Evolutionary conservation across 23 tunicate genomes (phyloP), one percentile per base, ranked within the genome.

Genomic region (Diplosoma virens): DNA sequence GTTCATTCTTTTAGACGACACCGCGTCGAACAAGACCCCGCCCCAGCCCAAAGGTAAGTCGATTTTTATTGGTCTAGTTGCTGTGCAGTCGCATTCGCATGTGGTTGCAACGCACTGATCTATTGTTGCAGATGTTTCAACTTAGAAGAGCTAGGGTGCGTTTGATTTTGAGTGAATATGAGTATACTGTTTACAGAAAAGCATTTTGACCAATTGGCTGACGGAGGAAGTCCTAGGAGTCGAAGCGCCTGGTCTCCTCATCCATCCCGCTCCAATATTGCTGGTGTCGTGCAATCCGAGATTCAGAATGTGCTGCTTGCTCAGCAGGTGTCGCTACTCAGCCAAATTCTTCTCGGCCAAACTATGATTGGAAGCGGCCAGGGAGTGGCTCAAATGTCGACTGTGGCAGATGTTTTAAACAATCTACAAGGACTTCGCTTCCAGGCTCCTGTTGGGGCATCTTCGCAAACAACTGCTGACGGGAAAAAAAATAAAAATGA

Each of bases 241-340:
- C 78, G 17, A 23, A 31, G 25, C 30, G 36, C 5, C 46, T 17
- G 31, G 5, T 30, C 81, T 28, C 67, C 52, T 55, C 50, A 25
- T 1, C 21, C 53, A 1, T 21, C 55, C 30, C 1, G 20, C 2
- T 68, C 71, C 32, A 72, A 50, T 27, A 33, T 92, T 16, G 75
- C 85, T 16, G 54, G 48, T 6, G 83, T 71, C n/a, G 91, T 92
- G 16, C 75, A 87, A 6, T 29, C 54, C 47, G 97, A 92, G 71
- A 92, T 92, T 41, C 80, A 92, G 22, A 92, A 86, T 34, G 97
- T 85, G 17, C 75, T 92, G 22, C 86, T 92, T 33, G 97, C 85
- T 22, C 97, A 92, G 79, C 97, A 92, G 81, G 97, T 92, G 79
- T 74, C 87, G 26, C 68, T 89, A 33, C 59, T 92, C 37, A 84